phyloP scores from a whole-genome alignment of 2,797 vertebrate genomes.

The Cyprinella venusta region DNA sequence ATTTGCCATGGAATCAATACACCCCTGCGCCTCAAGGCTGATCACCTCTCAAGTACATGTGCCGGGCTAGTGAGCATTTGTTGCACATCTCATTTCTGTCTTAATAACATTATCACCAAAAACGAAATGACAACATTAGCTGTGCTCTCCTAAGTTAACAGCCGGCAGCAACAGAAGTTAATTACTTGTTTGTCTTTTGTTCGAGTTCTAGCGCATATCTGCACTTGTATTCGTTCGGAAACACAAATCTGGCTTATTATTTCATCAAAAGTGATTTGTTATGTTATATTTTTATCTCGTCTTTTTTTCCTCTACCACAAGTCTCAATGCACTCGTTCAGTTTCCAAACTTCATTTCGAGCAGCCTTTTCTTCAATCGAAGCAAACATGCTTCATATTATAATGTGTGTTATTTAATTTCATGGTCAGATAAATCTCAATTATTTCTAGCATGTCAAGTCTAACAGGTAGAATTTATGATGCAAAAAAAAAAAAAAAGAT shows the following conservation, averaged over 20 bases:
- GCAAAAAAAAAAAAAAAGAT: conserved; percentile 57
- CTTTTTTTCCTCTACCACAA: background rate
- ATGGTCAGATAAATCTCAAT: conserved; percentile 61
- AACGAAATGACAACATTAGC: conserved; percentile 49
- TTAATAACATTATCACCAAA: conserved; percentile 45
- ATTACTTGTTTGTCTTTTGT: conserved; percentile 35
- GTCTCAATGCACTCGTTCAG: background rate
- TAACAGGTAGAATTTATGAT: conserved; percentile 56
- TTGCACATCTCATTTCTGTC: conserved; percentile 20
- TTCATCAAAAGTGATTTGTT: background rate
- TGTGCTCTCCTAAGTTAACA: conserved; percentile 28
- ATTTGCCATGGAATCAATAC: background rate
- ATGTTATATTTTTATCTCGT: background rate
- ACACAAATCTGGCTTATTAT: background rate
- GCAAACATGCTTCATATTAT: conserved; percentile 34
- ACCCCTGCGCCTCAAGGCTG: background rate
- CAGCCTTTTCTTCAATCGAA: conserved; percentile 16
- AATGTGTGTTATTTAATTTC: conserved; percentile 65
- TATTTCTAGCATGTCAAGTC: conserved; percentile 60
- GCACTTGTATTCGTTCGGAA: background rate
- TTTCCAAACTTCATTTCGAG: conserved; percentile 8
- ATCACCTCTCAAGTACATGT: conserved; percentile 4
- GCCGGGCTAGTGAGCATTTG: background rate
- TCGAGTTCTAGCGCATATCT: background rate
- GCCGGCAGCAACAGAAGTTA: conserved; percentile 36